phyloP scores from a whole-genome alignment of 2,888 invertebrate genomes.

The Callimorpha dominula region DNA sequence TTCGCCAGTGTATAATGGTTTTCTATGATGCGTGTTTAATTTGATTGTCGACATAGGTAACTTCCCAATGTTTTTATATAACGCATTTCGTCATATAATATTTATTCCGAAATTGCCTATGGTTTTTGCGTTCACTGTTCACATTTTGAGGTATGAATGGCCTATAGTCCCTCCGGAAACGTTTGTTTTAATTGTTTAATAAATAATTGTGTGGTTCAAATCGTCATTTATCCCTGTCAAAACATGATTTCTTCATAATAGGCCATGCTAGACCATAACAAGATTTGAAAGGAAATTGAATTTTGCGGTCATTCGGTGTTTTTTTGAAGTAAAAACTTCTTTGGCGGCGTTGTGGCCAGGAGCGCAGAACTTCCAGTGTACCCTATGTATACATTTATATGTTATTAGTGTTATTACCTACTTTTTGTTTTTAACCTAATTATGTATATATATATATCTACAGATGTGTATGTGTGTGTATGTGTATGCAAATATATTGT shows the following conservation, averaged over 20 bases:
- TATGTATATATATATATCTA: too few species aligned
- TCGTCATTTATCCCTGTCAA: not conserved
- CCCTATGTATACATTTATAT: too few species aligned
- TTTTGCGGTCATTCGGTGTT: not conserved
- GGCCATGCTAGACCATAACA: not conserved
- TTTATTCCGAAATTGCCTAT: not conserved
- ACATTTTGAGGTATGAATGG: slow-evolving; percentile 12
- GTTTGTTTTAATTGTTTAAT: slow-evolving; percentile 9
- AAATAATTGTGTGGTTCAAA: slow-evolving; percentile 2
- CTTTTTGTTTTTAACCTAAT: too few species aligned
- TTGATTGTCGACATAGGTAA: slow-evolving; percentile 2
- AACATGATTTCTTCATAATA: not conserved
- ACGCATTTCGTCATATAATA: slow-evolving; percentile 6
- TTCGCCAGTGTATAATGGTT: not conserved
- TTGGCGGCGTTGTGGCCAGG: too few species aligned
- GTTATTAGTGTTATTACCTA: too few species aligned
- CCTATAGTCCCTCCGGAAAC: not conserved
- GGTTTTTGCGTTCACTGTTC: slow-evolving; percentile 1
- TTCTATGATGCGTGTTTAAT: slow-evolving; percentile 1
- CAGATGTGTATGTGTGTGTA: too few species aligned
- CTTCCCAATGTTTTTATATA: slow-evolving; percentile 2
- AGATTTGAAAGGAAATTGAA: not conserved
- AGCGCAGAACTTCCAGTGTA: too few species aligned
- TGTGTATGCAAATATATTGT: too few species aligned
- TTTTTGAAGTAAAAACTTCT: not conserved